These are phyloP conservation scores for Notospermus geniculatus DNA, from an alignment of 1,140 invertebrate genomes.

Conservation along the genomic window DNA sequence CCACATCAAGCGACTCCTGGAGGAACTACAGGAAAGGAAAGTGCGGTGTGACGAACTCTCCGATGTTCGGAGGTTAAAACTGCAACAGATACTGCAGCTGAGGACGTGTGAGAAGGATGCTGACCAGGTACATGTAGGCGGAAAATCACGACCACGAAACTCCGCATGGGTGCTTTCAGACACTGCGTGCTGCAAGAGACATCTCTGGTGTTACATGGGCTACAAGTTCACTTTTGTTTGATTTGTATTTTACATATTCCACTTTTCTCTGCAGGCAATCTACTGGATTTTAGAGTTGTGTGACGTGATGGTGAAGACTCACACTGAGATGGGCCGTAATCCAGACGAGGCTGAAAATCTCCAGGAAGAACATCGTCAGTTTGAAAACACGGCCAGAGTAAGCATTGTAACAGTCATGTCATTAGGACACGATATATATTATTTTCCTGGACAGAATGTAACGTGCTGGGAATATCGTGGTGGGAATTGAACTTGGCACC, in stretches of 20 bases:
- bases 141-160: too few species aligned
- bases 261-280: conserved; percentile 61
- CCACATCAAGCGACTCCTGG: conserved; percentile 68
- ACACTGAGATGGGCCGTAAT: conserved; percentile 71
- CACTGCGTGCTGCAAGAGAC: too few species aligned
- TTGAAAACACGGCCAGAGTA: conserved; percentile 75
- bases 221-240: too few species aligned
- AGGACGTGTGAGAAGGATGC: conserved; percentile 74
- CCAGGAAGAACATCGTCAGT: conserved; percentile 72
- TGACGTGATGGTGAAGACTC: conserved; percentile 67
- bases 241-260: background rate
- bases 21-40: conserved; percentile 57
- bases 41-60: conserved; percentile 47
- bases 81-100: conserved; percentile 74
- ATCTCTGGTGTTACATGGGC: too few species aligned
- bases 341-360: conserved; percentile 71
- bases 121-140: conserved; percentile 58
- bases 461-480: too few species aligned
- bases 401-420: too few species aligned
- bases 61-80: conserved; percentile 69
- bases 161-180: too few species aligned
- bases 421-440: too few species aligned
- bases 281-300: conserved; percentile 74
- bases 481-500: too few species aligned
- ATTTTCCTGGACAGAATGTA: too few species aligned